phyloP scores from a whole-genome alignment of 1,140 invertebrate species.

The Cryptotermes secundus region DNA sequence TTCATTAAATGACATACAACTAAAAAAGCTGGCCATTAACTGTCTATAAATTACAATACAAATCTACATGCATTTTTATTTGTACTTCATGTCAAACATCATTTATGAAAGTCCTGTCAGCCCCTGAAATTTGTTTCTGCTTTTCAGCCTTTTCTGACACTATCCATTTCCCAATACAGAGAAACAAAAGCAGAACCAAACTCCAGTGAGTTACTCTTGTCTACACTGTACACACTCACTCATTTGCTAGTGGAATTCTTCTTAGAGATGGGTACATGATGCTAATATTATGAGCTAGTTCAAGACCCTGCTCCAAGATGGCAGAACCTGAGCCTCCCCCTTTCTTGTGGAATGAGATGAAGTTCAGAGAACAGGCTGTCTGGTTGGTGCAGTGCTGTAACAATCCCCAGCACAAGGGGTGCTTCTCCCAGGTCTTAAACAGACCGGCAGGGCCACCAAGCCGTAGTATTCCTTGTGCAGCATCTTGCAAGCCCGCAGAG shows the following conservation, averaged over 20 bases:
- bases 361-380: slow-evolving; percentile 46
- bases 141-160: too few relatives aligned
- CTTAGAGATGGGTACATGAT: slow-evolving; percentile 46
- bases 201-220: too few relatives aligned
- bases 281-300: slow-evolving; percentile 45
- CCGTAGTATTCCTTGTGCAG: slow-evolving; percentile 32
- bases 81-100: too few relatives aligned
- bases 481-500: neutral
- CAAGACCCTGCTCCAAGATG: slow-evolving; percentile 45
- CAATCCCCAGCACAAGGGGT: slow-evolving; percentile 52
- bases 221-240: slow-evolving; percentile 40
- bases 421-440: slow-evolving; percentile 46
- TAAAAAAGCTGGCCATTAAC: too few relatives aligned
- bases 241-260: slow-evolving; percentile 48
- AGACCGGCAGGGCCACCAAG: slow-evolving; percentile 53
- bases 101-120: too few relatives aligned
- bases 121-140: too few relatives aligned
- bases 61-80: too few relatives aligned
- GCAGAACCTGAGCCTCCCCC: slow-evolving; percentile 46
- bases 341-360: slow-evolving; percentile 53
- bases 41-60: too few relatives aligned
- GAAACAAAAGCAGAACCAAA: too few relatives aligned
- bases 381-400: slow-evolving; percentile 46
- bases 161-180: too few relatives aligned
- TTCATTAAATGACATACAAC: too few relatives aligned